Evolutionary conservation across 2,797 vertebrate species (phyloP).

Genomic region (Buceros bicornis): DNA sequence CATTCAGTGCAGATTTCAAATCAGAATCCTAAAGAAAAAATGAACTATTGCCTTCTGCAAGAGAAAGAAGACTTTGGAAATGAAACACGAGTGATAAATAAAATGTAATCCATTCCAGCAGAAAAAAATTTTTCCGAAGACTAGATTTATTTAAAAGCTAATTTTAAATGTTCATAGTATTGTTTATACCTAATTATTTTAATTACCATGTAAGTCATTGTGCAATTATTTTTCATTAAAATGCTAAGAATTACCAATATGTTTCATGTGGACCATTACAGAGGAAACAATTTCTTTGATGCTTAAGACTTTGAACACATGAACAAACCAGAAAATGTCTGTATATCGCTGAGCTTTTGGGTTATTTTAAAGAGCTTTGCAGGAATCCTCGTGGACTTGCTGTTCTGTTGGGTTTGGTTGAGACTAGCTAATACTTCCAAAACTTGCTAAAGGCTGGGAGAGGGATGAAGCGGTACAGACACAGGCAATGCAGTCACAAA

Average conservation of each 20-base stretch:
- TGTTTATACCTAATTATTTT: background rate
- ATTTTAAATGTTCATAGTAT: background rate
- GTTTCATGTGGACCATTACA: accelerated
- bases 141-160: background rate
- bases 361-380: background rate
- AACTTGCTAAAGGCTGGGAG: background rate
- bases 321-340: background rate
- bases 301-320: background rate
- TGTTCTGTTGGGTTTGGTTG: accelerated
- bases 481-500: background rate
- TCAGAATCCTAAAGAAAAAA: background rate
- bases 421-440: background rate
- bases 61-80: background rate
- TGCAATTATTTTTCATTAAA: background rate
- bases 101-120: background rate
- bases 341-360: accelerated
- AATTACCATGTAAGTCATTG: background rate
- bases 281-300: background rate
- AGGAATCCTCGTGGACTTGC: background rate
- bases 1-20: background rate
- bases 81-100: background rate
- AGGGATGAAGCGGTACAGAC: too few relatives aligned
- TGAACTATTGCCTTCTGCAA: background rate
- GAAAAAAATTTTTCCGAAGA: background rate
- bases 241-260: background rate